Evolutionary conservation across 2,113 vertebrate genomes (phyloP).

Genomic region (Ranitomeya imitator): DNA sequence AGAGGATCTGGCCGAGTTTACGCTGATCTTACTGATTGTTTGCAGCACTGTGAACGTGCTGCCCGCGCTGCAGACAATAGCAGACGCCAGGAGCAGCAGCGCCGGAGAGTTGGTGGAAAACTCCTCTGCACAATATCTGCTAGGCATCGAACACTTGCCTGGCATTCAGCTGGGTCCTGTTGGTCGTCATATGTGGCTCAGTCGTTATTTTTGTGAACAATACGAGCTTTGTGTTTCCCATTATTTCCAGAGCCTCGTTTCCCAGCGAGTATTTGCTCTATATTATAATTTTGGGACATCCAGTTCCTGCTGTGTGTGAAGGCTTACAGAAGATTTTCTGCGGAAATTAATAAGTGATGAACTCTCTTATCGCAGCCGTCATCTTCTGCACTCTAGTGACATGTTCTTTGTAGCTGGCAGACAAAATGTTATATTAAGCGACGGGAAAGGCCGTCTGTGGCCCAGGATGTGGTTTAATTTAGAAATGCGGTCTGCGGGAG

Average conservation of each 20-base stretch:
- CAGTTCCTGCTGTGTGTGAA: neutral
- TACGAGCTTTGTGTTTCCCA: neutral
- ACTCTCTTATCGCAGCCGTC: constrained; percentile 5
- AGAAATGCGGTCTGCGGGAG: constrained; percentile 4
- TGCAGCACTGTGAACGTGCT: too few species aligned
- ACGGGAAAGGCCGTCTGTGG: neutral
- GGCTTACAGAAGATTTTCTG: neutral
- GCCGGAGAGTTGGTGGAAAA: too few species aligned
- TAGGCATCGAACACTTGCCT: too few species aligned
- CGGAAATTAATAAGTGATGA: constrained; percentile 39
- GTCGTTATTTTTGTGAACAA: neutral
- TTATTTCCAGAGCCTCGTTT: neutral
- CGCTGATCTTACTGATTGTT: too few species aligned
- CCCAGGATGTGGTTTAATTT: constrained; percentile 46
- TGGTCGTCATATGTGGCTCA: too few species aligned
- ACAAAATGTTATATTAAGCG: neutral
- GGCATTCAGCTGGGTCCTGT: too few species aligned
- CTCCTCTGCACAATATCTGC: too few species aligned
- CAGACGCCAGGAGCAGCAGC: too few species aligned
- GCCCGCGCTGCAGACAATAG: too few species aligned
- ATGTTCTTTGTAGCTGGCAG: constrained; percentile 14
- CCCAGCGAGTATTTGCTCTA: neutral
- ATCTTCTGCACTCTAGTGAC: constrained; percentile 22
- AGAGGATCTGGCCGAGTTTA: too few species aligned
- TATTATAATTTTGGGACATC: neutral